Percentiles rank a stretch among this genome's conserved stretches.
These are phyloP conservation scores for Palaemon carinicauda DNA, from an alignment of 1,140 invertebrate genomes.

Conservation along the genomic window DNA sequence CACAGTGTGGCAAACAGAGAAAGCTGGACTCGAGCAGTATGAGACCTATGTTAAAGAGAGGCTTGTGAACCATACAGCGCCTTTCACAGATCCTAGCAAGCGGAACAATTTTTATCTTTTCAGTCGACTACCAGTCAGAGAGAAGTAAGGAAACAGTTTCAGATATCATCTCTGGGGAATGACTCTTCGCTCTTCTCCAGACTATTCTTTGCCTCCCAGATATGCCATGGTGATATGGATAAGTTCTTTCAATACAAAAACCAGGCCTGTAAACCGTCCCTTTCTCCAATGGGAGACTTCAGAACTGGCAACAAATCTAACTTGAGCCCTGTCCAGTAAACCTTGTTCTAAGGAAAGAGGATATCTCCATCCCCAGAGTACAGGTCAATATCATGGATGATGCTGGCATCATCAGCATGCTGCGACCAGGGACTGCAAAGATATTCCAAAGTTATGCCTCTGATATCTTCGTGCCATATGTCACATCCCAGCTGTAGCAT, in stretches of 20 bases:
- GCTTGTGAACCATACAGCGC: not conserved
- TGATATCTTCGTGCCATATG: too few species aligned
- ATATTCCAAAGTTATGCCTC: too few species aligned
- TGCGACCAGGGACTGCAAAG: too few species aligned
- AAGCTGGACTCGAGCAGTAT: not conserved
- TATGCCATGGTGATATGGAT: slow-evolving; percentile 20
- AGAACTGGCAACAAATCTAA: too few species aligned
- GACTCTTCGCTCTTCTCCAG: slow-evolving; percentile 29
- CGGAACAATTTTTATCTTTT: slow-evolving; percentile 18
- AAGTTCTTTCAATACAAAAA: slow-evolving; percentile 30
- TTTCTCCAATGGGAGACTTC: slow-evolving; percentile 17
- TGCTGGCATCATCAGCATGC: too few species aligned
- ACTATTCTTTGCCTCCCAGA: slow-evolving; percentile 31
- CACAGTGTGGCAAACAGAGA: not conserved
- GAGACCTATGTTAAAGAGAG: too few species aligned
- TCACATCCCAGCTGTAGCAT: too few species aligned
- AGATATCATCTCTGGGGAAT: too few species aligned
- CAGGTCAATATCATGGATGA: too few species aligned
- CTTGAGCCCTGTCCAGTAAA: not conserved
- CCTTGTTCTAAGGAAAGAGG: not conserved
- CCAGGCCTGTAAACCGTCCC: slow-evolving; percentile 7
- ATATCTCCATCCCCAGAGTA: not conserved
- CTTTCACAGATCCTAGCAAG: slow-evolving; percentile 26
- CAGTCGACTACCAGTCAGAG: slow-evolving; percentile 16
- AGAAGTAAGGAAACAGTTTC: too few species aligned